Evolutionary conservation across 2,113 vertebrate genomes (phyloP).

Genomic region (Trematocara variabile): DNA sequence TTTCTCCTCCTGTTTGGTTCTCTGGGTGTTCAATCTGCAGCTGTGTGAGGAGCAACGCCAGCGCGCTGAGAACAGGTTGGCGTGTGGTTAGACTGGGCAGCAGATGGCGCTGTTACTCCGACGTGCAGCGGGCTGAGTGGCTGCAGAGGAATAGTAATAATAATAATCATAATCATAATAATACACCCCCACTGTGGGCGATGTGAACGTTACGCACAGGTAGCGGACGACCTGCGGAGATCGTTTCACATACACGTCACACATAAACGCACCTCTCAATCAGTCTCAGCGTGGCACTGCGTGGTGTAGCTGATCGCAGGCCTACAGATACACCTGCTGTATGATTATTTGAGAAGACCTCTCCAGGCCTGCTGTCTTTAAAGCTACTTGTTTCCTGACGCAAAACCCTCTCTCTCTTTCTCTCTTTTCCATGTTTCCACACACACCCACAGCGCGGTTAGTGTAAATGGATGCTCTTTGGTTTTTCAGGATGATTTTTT

Average conservation of each 20-base stretch:
- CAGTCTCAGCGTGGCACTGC: neutral
- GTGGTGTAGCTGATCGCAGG: neutral
- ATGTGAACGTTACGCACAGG: neutral
- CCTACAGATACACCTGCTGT: neutral
- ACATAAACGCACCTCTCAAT: conserved; percentile 4
- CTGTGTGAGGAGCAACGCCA: neutral
- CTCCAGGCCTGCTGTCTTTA: neutral
- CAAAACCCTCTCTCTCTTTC: neutral
- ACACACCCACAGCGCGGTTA: neutral
- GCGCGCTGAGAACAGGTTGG: neutral
- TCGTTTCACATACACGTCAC: conserved; percentile 7
- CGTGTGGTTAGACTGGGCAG: conserved; percentile 26
- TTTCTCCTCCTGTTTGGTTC: neutral
- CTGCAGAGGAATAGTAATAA: conserved; percentile 28
- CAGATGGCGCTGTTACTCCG: conserved; percentile 54
- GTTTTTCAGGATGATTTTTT: conserved; percentile 19
- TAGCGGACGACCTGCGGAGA: neutral
- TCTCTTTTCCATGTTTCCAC: neutral
- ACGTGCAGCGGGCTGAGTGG: neutral
- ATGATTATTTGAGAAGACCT: conserved; percentile 20
- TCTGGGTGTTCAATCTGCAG: neutral
- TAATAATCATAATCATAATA: neutral
- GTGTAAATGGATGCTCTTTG: conserved; percentile 37
- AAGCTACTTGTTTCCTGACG: conserved; percentile 7
- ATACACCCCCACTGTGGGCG: neutral